Evolutionary conservation across 2,113 vertebrate genomes (phyloP).

Genomic region (Pterophyllum scalare): DNA sequence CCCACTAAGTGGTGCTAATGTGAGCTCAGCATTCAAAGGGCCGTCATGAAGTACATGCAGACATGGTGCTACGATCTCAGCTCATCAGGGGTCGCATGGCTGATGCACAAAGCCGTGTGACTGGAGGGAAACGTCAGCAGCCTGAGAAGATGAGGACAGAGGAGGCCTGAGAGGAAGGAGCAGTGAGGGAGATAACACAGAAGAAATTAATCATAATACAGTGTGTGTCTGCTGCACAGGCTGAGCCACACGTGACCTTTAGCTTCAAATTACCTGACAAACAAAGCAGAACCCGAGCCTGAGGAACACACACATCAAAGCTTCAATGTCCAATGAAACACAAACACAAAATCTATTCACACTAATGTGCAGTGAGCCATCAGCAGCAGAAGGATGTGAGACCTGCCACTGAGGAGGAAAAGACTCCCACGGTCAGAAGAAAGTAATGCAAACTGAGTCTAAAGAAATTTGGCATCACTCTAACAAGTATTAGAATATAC

Average conservation of each 20-base stretch:
- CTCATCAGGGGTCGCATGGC: not conserved
- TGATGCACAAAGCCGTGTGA: not conserved
- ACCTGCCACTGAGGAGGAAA: too few species aligned
- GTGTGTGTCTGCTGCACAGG: not conserved
- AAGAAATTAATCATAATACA: not conserved
- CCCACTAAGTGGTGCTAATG: not conserved
- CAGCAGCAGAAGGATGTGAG: too few species aligned
- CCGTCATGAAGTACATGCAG: not conserved
- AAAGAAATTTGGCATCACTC: too few species aligned
- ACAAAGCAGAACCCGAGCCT: not conserved
- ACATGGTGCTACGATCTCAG: not conserved
- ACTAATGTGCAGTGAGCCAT: too few species aligned
- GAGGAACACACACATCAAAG: too few species aligned
- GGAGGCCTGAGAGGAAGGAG: not conserved
- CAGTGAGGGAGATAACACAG: not conserved
- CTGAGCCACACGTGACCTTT: not conserved
- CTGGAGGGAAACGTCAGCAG: not conserved
- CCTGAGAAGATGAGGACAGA: not conserved
- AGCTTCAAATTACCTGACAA: not conserved
- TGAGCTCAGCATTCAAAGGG: conserved; percentile 8
- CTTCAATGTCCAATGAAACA: too few species aligned
- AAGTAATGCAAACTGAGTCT: too few species aligned
- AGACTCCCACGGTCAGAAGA: too few species aligned
- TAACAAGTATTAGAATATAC: too few species aligned
- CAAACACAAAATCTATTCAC: too few species aligned